A percentile compares a stretch with the other conserved stretches of the same genome.
phyloP scores from a whole-genome alignment of 2,113 vertebrate species.

The Corydoras sp. region DNA sequence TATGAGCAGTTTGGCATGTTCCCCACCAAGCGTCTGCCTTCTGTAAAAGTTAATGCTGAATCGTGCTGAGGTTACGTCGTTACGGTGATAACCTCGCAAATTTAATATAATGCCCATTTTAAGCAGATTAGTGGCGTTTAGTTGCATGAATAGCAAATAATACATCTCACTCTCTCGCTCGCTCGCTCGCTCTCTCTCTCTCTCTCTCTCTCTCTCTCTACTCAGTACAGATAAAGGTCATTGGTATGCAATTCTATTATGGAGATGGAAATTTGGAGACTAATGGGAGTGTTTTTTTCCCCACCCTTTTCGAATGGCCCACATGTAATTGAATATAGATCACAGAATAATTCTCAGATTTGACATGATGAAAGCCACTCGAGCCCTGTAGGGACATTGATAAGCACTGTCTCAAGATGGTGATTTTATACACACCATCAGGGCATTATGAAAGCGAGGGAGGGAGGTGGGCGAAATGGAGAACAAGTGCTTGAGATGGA shows the following conservation, averaged over 20 bases:
- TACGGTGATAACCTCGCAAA: no score
- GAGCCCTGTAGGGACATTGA: slow-evolving; percentile 27
- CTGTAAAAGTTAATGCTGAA: no score
- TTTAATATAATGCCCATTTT: no score
- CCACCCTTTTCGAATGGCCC: not conserved
- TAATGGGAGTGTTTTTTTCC: slow-evolving; percentile 34
- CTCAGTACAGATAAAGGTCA: slow-evolving; percentile 34
- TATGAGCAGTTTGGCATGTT: no score
- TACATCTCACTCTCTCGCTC: slow-evolving; percentile 8
- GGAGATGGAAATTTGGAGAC: slow-evolving; percentile 38
- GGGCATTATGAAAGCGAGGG: slow-evolving; percentile 17
- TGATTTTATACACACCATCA: slow-evolving; percentile 32
- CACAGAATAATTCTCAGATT: slow-evolving; percentile 40
- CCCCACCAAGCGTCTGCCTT: no score
- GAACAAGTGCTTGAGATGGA: slow-evolving; percentile 4
- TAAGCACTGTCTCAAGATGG: slow-evolving; percentile 33
- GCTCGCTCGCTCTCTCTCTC: not conserved
- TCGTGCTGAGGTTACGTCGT: no score
- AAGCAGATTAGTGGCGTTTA: not conserved
- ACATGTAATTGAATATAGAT: slow-evolving; percentile 45
- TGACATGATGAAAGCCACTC: slow-evolving; percentile 42
- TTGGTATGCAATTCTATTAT: slow-evolving; percentile 29
- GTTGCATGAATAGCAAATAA: not conserved
- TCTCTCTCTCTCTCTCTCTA: not conserved
- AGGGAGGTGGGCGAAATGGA: slow-evolving; percentile 21